Evolutionary conservation across 2,888 invertebrate species (phyloP).

Genomic region (Petrophora chlorosata): DNA sequence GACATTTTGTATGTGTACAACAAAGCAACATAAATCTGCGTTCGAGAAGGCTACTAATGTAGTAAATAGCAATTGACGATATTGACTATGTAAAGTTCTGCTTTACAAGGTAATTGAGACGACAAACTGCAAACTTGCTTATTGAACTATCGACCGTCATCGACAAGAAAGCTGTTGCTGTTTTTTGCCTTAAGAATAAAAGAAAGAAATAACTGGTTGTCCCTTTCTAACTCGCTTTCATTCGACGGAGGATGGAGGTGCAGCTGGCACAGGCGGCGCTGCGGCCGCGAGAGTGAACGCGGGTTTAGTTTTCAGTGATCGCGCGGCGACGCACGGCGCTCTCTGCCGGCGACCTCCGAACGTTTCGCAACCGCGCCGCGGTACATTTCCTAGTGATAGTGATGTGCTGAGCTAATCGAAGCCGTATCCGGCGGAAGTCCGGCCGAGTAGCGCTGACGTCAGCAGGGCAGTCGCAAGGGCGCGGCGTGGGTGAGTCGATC

Average conservation of each 20-base stretch:
- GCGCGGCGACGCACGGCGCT: slow-evolving; percentile 74
- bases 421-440: slow-evolving; percentile 57
- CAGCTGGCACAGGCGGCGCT: slow-evolving; percentile 33
- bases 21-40: too few species aligned
- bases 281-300: slow-evolving; percentile 59
- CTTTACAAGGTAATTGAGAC: slow-evolving; percentile 7
- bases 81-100: too few species aligned
- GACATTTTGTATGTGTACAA: too few species aligned
- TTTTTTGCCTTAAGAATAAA: slow-evolving; percentile 63
- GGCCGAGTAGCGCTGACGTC: slow-evolving; percentile 48
- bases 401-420: slow-evolving; percentile 63
- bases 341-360: slow-evolving; percentile 73
- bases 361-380: slow-evolving; percentile 61
- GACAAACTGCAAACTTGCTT: slow-evolving; percentile 36
- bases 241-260: slow-evolving; percentile 51
- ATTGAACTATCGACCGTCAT: slow-evolving; percentile 49
- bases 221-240: slow-evolving; percentile 78
- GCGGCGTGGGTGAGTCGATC: slow-evolving; percentile 62
- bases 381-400: slow-evolving; percentile 72
- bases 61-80: too few species aligned
- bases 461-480: slow-evolving; percentile 48
- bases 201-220: slow-evolving; percentile 73
- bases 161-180: slow-evolving; percentile 64
- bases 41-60: too few species aligned
- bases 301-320: slow-evolving; percentile 77